Percentiles rank a stretch among this genome's conserved stretches.
Evolutionary conservation across 2,797 vertebrate genomes (phyloP).

Genomic region (Orientallactaga sibirica): DNA sequence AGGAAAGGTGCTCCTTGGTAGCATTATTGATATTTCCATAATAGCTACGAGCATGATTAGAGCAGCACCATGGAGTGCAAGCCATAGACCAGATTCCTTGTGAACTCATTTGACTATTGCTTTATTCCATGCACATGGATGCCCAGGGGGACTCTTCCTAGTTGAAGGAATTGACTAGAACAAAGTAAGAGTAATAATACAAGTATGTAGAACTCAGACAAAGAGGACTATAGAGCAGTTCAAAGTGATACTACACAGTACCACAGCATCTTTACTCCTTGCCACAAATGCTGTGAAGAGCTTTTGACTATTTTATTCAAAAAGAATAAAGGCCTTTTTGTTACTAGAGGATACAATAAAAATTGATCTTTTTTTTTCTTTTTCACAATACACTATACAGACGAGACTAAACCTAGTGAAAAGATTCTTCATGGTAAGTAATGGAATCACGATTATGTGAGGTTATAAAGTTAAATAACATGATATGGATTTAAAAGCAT

Average conservation of each 20-base stretch:
- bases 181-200: not conserved
- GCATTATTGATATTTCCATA: not conserved
- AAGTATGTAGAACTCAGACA: not conserved
- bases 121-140: not conserved
- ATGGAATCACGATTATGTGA: slow-evolving; percentile 55
- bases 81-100: not conserved
- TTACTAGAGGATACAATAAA: slow-evolving; percentile 37
- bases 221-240: not conserved
- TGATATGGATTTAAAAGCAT: slow-evolving; percentile 57
- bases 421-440: slow-evolving; percentile 19
- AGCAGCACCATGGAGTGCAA: not conserved
- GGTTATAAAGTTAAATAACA: slow-evolving; percentile 62
- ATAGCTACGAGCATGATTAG: not conserved
- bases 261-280: not conserved
- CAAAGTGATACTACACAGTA: not conserved
- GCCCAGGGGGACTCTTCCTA: not conserved
- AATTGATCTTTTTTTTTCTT: slow-evolving; percentile 29
- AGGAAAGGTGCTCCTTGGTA: not conserved
- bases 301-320: not conserved
- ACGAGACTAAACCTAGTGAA: slow-evolving; percentile 46
- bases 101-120: not conserved
- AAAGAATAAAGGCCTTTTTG: slow-evolving; percentile 1
- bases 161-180: not conserved
- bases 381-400: not conserved
- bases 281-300: not conserved